phyloP scores from a whole-genome alignment of 2,113 vertebrate genomes.

The Lophius piscatorius region DNA sequence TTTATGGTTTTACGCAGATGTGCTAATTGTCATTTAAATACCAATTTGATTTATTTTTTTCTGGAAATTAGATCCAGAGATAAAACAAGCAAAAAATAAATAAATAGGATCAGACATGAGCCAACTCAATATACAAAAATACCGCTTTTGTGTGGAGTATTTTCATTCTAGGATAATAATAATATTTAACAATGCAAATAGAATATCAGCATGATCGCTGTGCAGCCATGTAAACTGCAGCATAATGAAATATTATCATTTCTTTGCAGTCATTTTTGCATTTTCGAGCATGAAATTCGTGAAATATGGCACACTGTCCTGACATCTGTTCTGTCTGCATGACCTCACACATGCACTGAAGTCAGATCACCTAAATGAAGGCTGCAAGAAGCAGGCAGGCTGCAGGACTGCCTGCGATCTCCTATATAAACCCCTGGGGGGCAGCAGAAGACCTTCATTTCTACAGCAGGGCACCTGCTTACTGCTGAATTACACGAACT shows the following conservation, averaged over 20 bases:
- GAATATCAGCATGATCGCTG: neutral
- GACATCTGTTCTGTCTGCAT: slow-evolving; percentile 11
- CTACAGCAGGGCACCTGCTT: slow-evolving; percentile 23
- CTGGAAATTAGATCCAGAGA: slow-evolving; percentile 2
- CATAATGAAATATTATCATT: neutral
- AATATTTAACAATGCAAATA: neutral
- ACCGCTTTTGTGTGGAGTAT: too few relatives aligned
- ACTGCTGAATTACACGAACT: slow-evolving; percentile 39
- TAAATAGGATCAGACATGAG: too few relatives aligned
- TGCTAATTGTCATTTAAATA: slow-evolving; percentile 27
- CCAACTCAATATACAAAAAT: too few relatives aligned
- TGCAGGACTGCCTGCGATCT: slow-evolving; percentile 26
- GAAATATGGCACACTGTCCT: neutral
- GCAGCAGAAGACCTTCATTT: slow-evolving; percentile 77
- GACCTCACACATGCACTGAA: neutral
- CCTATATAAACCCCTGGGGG: slow-evolving; percentile 62
- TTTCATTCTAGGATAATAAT: neutral
- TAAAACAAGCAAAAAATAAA: too few relatives aligned
- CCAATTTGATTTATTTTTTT: slow-evolving; percentile 15
- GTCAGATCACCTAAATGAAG: slow-evolving; percentile 2
- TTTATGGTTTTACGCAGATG: neutral
- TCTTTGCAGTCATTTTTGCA: too few relatives aligned
- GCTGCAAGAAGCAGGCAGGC: neutral
- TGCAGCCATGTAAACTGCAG: neutral
- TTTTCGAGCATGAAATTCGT: neutral